phyloP scores from a whole-genome alignment of 1,140 invertebrate genomes.

The Hydropsyche tenuis region DNA sequence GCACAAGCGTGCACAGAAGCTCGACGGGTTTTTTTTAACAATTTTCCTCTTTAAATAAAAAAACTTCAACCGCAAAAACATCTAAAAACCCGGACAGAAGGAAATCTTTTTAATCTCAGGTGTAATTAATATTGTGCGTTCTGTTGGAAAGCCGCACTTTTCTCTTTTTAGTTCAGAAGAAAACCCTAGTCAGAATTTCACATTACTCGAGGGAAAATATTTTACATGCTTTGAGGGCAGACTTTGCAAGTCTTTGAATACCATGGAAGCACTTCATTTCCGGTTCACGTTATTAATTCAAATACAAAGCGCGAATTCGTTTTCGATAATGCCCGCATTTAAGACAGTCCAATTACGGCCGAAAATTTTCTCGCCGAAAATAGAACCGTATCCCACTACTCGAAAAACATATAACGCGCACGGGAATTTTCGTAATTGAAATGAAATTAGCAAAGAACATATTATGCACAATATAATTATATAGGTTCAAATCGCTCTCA shows the following conservation, averaged over 20 bases:
- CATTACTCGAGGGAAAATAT: constrained; percentile 16
- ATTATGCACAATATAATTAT: background rate
- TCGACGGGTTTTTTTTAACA: background rate
- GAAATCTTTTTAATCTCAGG: constrained; percentile 21
- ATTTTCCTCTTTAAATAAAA: constrained; percentile 6
- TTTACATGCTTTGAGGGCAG: constrained; percentile 11
- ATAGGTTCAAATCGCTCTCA: background rate
- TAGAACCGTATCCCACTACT: too few species aligned
- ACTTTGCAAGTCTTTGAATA: constrained; percentile 11
- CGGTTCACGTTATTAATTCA: constrained; percentile 1
- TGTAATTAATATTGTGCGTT: constrained; percentile 29
- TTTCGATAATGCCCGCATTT: background rate
- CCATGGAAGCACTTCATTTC: constrained; percentile 16
- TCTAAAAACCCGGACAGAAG: background rate
- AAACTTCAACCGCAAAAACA: background rate
- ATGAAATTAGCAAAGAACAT: too few species aligned
- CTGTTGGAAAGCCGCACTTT: constrained; percentile 24
- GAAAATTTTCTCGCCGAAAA: too few species aligned
- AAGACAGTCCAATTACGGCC: too few species aligned
- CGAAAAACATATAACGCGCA: too few species aligned
- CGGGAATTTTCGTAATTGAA: too few species aligned
- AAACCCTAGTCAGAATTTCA: background rate
- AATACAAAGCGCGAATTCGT: constrained; percentile 3
- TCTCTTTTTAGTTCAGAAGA: background rate
- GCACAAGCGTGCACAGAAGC: background rate